phyloP scores from a whole-genome alignment of 2,888 invertebrate genomes.

The Drosophila rellima region DNA sequence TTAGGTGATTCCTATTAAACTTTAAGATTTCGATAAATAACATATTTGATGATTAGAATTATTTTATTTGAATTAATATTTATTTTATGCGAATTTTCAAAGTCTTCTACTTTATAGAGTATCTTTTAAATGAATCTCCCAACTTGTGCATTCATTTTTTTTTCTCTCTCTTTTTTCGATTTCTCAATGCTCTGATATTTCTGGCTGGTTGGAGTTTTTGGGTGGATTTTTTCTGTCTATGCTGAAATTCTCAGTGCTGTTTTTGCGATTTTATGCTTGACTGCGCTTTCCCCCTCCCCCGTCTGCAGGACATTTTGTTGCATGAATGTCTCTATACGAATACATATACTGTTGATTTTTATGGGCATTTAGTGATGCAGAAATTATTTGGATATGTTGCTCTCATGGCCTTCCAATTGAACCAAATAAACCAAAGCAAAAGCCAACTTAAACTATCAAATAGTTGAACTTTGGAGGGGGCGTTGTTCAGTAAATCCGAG shows the following conservation, averaged over 20 bases:
- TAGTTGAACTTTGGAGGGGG: constrained; percentile 11
- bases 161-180: constrained; percentile 21
- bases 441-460: constrained; percentile 21
- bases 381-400: constrained; percentile 68
- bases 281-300: constrained; percentile 21
- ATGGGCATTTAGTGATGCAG: constrained; percentile 78
- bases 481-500: not conserved
- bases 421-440: constrained; percentile 57
- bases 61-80: not conserved
- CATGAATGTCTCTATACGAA: constrained; percentile 50
- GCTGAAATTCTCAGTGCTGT: constrained; percentile 38
- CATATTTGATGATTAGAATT: too few relatives aligned
- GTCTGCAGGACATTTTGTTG: constrained; percentile 54
- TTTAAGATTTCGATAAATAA: too few relatives aligned
- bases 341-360: constrained; percentile 61
- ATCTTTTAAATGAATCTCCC: not conserved
- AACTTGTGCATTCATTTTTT: not conserved
- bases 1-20: too few relatives aligned
- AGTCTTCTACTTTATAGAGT: not conserved
- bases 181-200: constrained; percentile 24
- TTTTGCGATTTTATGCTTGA: constrained; percentile 72
- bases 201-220: constrained; percentile 17
- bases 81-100: not conserved
- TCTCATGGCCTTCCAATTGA: constrained; percentile 44
- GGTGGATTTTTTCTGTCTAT: constrained; percentile 25